phyloP scores from a whole-genome alignment of 2,797 vertebrate species.

The Protonibea diacanthus region DNA sequence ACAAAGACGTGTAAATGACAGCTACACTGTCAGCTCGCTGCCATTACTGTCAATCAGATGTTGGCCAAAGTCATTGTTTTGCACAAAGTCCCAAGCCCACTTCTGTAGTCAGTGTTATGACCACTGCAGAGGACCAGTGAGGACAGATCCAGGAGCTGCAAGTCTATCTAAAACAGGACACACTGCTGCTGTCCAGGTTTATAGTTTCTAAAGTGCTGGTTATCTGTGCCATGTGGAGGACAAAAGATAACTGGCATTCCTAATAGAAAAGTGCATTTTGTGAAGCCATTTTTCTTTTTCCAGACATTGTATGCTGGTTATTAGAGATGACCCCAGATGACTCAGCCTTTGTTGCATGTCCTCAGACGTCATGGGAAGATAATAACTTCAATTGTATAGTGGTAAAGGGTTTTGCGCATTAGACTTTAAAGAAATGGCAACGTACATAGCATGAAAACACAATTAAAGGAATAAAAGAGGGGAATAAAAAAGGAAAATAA shows the following conservation, averaged over 20 bases:
- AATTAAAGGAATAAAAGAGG: background rate
- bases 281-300: background rate
- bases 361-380: background rate
- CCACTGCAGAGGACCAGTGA: background rate
- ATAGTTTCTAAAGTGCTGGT: background rate
- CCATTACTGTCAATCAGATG: background rate
- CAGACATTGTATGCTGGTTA: background rate
- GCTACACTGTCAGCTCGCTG: background rate
- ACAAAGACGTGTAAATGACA: background rate
- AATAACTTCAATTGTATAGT: background rate
- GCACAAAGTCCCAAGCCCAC: background rate
- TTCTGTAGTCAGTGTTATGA: background rate
- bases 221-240: conserved; percentile 7
- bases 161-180: background rate
- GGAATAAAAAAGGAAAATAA: background rate
- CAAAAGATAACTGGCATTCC: conserved; percentile 7
- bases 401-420: background rate
- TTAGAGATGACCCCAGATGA: background rate
- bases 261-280: conserved; percentile 11
- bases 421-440: background rate
- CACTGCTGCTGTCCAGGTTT: background rate
- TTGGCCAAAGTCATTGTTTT: background rate
- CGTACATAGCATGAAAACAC: background rate
- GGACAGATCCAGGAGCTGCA: too few relatives aligned
- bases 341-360: background rate